Conservation (phyloP, 2,797 vertebrate species). For the Australoheros facetus region DNA sequence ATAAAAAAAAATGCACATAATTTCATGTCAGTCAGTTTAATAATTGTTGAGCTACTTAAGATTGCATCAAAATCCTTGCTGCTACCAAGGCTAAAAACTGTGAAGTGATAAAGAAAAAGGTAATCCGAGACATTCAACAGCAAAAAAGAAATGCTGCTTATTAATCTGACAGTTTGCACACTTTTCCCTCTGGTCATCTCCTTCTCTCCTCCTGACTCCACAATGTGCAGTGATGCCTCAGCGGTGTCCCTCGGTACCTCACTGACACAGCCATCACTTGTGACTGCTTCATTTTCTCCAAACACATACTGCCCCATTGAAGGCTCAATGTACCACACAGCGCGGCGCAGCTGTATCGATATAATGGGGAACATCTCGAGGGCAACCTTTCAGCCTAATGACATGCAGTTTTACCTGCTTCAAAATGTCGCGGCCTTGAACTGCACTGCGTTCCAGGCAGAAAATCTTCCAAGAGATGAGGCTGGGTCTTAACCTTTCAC, state of each 20-base stretch:
- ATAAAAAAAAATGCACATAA: neutral
- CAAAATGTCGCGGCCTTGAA: conserved; percentile 43
- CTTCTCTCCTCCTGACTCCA: conserved; percentile 20
- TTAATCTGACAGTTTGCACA: conserved; percentile 44
- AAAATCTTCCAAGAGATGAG: conserved; percentile 9
- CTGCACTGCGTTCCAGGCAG: conserved; percentile 27
- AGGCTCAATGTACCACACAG: conserved; percentile 49
- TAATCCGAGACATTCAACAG: neutral
- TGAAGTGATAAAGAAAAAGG: neutral
- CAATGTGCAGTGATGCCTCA: conserved; percentile 56
- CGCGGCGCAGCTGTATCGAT: conserved; percentile 34
- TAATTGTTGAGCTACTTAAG: neutral
- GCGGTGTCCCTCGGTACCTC: conserved; percentile 50
- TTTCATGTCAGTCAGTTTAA: neutral
- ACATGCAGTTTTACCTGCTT: conserved; percentile 42
- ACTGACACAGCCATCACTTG: conserved; percentile 42
- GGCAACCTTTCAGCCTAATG: conserved; percentile 57
- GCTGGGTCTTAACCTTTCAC: conserved; percentile 37
- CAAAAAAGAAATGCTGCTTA: conserved; percentile 4
- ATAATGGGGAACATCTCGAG: conserved; percentile 50
- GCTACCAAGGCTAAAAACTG: neutral
- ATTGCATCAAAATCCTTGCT: neutral
- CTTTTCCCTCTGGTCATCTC: conserved; percentile 40
- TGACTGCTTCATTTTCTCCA: conserved; percentile 55
- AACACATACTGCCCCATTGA: conserved; percentile 56